Evolutionary conservation across 2,113 vertebrate genomes (phyloP).

Genomic region (Anhinga anhinga): DNA sequence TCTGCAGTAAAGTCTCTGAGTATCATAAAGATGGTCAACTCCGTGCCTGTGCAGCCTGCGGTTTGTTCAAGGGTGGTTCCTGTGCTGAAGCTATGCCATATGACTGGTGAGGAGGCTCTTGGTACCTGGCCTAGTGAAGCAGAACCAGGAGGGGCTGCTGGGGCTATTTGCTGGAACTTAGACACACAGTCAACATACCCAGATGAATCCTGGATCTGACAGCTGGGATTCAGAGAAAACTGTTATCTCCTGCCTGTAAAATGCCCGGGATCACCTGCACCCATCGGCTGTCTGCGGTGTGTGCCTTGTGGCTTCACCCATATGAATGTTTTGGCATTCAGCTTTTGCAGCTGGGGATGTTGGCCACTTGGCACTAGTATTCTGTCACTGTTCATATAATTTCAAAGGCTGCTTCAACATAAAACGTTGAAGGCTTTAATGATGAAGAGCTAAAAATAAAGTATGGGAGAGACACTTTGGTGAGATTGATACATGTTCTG

Average conservation of each 20-base stretch:
- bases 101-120: neutral
- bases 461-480: neutral
- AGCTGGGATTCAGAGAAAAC: neutral
- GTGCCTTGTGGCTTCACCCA: neutral
- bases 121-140: neutral
- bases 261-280: neutral
- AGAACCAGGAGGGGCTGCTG: neutral
- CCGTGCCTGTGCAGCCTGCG: neutral
- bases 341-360: neutral
- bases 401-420: neutral
- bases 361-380: neutral
- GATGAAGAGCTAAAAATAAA: neutral
- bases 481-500: neutral
- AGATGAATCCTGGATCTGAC: neutral
- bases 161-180: neutral
- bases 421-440: neutral
- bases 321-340: neutral
- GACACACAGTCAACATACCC: neutral
- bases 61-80: constrained; percentile 42
- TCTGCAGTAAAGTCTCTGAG: neutral
- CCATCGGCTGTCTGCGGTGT: neutral
- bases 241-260: neutral
- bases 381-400: neutral
- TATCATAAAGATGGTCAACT: neutral
- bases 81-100: neutral